A percentile compares a stretch with the other conserved stretches of the same genome.
Conservation (phyloP, 2,797 vertebrate species). For the Anabas testudineus region DNA sequence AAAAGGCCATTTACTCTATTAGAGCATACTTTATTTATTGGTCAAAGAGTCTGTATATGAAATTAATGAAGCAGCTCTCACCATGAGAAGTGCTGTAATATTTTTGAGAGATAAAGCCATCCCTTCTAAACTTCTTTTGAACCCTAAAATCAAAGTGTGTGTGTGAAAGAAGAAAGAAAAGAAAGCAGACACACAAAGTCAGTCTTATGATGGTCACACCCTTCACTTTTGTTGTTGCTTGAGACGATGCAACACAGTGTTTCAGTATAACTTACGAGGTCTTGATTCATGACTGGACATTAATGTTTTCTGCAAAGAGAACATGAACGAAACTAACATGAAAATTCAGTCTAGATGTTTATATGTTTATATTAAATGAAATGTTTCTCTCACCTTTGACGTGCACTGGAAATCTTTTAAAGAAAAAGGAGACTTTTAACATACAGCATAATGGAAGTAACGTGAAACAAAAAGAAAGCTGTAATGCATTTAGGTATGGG, state of each 20-base stretch:
- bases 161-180: conserved; percentile 8
- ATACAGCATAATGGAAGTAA: neutral
- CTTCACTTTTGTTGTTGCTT: neutral
- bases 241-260: neutral
- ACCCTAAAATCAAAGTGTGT: conserved; percentile 52
- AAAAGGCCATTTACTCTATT: neutral
- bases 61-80: conserved; percentile 43
- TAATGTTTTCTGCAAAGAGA: conserved; percentile 24
- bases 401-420: conserved; percentile 58
- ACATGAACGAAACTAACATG: conserved; percentile 4
- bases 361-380: conserved; percentile 4
- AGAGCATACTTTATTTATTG: neutral
- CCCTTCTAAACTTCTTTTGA: neutral
- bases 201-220: neutral
- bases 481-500: neutral
- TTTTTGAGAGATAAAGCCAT: fast-evolving
- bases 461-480: neutral
- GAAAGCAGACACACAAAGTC: neutral
- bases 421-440: conserved; percentile 36
- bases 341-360: conserved; percentile 11
- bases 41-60: conserved; percentile 3
- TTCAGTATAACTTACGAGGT: conserved; percentile 58
- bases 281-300: conserved; percentile 6
- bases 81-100: neutral
- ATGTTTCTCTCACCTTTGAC: conserved; percentile 56